phyloP scores from a whole-genome alignment of 1,140 invertebrate species.

The Aphaenogaster floridana region DNA sequence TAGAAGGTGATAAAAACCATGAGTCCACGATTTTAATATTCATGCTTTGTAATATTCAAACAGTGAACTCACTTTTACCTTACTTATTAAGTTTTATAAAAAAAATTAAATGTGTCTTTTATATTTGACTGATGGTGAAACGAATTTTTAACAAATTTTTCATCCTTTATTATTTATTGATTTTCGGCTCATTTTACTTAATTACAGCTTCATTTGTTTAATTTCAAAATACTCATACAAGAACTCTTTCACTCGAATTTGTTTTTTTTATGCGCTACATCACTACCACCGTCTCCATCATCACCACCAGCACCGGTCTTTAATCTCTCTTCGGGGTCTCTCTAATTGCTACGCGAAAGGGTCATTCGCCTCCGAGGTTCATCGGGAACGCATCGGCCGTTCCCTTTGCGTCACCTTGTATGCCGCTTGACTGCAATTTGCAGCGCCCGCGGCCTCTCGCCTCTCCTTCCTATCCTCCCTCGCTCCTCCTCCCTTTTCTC shows the following conservation, averaged over 20 bases:
- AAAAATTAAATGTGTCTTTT: background rate
- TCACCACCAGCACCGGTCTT: slow-evolving; percentile 21
- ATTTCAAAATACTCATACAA: background rate
- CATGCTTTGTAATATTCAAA: background rate
- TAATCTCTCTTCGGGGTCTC: slow-evolving; percentile 39
- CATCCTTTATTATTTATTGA: background rate
- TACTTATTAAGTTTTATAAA: background rate
- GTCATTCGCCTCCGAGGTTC: slow-evolving; percentile 66
- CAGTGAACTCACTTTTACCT: background rate
- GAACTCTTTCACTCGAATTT: background rate
- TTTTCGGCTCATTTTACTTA: background rate
- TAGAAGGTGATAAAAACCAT: background rate
- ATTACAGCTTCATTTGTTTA: background rate
- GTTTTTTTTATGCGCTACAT: background rate
- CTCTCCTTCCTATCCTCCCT: slow-evolving; percentile 32
- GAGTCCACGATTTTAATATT: background rate
- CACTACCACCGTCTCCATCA: background rate
- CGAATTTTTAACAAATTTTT: background rate
- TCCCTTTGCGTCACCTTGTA: slow-evolving; percentile 74
- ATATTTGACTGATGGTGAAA: background rate
- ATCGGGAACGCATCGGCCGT: slow-evolving; percentile 61
- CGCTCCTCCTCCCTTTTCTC: slow-evolving; percentile 15
- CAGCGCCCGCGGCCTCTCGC: slow-evolving; percentile 50
- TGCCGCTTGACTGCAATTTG: slow-evolving; percentile 77
- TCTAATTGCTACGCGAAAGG: slow-evolving; percentile 51